These are phyloP conservation scores for Oryzias javanicus DNA, from an alignment of 2,113 vertebrate genomes.

Conservation along the genomic window DNA sequence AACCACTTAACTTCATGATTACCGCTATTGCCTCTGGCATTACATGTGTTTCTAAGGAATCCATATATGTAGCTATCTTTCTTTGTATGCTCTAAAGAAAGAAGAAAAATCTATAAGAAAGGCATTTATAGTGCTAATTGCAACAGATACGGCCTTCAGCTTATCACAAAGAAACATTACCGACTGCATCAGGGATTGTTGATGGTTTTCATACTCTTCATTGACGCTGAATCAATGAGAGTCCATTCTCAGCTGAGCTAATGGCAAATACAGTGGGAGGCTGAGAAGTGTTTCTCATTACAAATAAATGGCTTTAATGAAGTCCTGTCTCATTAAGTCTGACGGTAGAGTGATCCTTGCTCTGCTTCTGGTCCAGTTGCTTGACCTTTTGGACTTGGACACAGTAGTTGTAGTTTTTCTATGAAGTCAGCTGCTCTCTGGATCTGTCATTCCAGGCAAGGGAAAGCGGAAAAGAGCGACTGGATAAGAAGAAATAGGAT, in stretches of 20 bases:
- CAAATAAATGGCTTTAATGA: conserved; percentile 67
- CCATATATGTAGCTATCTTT: background rate
- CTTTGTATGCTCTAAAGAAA: background rate
- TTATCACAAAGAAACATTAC: conserved; percentile 16
- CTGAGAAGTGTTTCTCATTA: conserved; percentile 56
- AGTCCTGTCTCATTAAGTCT: conserved; percentile 64
- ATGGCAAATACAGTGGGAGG: conserved; percentile 40
- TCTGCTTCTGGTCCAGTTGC: conserved; percentile 31
- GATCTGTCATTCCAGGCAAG: conserved; percentile 38
- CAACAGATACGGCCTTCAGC: background rate
- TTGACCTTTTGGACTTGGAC: conserved; percentile 54
- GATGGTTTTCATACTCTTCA: conserved; percentile 23
- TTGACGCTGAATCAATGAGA: conserved; percentile 53
- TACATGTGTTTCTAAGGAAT: conserved; percentile 9
- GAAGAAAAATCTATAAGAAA: background rate
- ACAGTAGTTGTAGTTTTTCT: conserved; percentile 24
- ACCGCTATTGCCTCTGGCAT: conserved; percentile 11
- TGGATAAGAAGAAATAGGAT: background rate
- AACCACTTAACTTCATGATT: conserved; percentile 7
- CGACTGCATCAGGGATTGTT: conserved; percentile 31
- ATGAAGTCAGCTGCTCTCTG: conserved; percentile 11
- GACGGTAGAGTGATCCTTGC: conserved; percentile 66
- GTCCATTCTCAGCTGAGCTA: conserved; percentile 46
- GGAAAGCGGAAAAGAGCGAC: too few relatives aligned
- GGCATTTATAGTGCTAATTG: background rate